Conservation (phyloP, 1,140 invertebrate genomes). For the Mya arenaria region DNA sequence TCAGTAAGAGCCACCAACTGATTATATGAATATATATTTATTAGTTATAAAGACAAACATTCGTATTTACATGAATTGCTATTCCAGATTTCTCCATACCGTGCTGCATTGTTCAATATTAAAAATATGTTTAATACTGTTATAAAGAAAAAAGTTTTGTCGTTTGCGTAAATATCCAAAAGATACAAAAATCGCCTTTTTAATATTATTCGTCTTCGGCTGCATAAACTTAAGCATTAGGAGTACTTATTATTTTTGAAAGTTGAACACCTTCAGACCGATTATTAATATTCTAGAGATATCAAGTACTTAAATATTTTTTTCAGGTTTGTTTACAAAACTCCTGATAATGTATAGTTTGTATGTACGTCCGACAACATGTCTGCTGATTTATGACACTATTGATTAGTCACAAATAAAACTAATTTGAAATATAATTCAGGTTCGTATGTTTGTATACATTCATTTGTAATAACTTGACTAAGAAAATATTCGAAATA, state of each 20-base stretch:
- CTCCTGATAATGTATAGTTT: slow-evolving; percentile 49
- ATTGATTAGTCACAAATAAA: too few relatives aligned
- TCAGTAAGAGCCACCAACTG: too few relatives aligned
- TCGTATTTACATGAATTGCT: slow-evolving; percentile 82
- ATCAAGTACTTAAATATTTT: too few relatives aligned
- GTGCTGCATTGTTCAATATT: neutral
- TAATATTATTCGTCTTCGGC: neutral
- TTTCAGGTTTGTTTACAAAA: slow-evolving; percentile 51
- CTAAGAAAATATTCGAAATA: too few relatives aligned
- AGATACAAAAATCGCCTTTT: neutral
- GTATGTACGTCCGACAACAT: slow-evolving; percentile 23
- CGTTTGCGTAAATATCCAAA: neutral
- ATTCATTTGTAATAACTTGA: too few relatives aligned
- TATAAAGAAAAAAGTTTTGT: too few relatives aligned
- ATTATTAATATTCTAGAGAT: too few relatives aligned
- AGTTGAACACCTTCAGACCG: neutral
- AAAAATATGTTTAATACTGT: neutral
- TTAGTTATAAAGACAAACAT: too few relatives aligned
- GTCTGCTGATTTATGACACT: too few relatives aligned
- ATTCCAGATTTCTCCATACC: neutral
- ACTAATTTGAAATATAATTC: too few relatives aligned
- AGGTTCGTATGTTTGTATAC: too few relatives aligned
- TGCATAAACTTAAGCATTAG: neutral
- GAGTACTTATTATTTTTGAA: neutral
- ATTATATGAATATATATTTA: slow-evolving; percentile 86